A percentile compares a stretch with the other conserved stretches of the same genome.
These are phyloP conservation scores for Alexandromys oeconomus DNA, from an alignment of 2,797 vertebrate genomes.

Conservation along the genomic window DNA sequence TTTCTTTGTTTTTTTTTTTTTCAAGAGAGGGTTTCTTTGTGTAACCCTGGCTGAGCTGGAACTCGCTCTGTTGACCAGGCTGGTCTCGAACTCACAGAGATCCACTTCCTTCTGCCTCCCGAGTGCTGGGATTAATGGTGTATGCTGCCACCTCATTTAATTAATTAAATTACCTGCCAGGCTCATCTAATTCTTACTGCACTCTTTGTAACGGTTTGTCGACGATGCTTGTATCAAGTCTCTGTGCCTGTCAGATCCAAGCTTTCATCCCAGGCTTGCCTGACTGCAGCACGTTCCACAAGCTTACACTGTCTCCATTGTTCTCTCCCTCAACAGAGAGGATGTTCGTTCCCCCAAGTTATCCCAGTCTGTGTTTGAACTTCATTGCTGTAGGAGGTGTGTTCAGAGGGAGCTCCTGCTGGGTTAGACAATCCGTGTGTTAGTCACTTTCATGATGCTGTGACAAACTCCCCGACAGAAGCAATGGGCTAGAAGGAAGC, in stretches of 20 bases:
- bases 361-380: not conserved
- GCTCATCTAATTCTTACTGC: slow-evolving; percentile 27
- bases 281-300: not conserved
- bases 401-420: not conserved
- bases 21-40: not conserved
- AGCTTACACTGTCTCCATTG: not conserved
- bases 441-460: not conserved
- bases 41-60: not conserved
- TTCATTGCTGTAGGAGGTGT: not conserved
- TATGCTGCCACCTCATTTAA: not conserved
- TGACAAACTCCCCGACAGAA: not conserved
- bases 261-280: not conserved
- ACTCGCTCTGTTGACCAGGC: not conserved
- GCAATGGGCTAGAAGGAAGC: not conserved
- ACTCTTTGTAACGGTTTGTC: not conserved
- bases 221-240: not conserved
- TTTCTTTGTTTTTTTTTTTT: not conserved
- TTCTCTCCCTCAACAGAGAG: not conserved
- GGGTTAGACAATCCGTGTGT: not conserved
- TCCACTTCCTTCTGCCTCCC: not conserved
- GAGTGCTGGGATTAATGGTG: not conserved
- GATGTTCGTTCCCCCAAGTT: not conserved
- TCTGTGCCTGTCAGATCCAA: not conserved
- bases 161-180: no score
- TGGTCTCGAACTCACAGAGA: not conserved